Conservation (phyloP, 2,888 invertebrate species). For the Cyclophora punctaria region DNA sequence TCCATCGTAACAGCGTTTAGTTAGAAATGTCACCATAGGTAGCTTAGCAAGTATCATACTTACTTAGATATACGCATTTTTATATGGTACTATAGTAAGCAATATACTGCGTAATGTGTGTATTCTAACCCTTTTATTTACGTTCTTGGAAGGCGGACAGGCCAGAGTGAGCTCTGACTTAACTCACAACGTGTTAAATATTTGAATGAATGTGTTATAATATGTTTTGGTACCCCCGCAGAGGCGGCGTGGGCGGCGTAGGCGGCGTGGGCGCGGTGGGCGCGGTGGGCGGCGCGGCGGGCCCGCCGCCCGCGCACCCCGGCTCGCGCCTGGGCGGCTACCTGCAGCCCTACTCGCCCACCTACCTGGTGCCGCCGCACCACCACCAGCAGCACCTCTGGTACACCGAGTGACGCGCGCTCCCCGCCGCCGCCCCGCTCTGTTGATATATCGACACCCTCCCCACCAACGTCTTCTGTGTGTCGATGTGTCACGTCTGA, state of each 20-base stretch:
- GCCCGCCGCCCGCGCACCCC: constrained; percentile 90
- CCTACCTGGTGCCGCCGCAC: constrained; percentile 59
- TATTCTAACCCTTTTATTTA: too few species aligned
- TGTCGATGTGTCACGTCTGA: constrained; percentile 1
- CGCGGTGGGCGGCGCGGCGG: constrained; percentile 80
- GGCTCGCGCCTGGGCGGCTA: constrained; percentile 64
- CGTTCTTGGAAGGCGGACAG: too few species aligned
- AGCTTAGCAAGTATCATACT: too few species aligned
- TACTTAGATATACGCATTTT: too few species aligned
- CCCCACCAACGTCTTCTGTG: neutral
- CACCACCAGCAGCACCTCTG: constrained; percentile 81
- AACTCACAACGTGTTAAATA: too few species aligned
- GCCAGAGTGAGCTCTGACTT: too few species aligned
- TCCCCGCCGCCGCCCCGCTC: neutral
- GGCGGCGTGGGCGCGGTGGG: constrained; percentile 30
- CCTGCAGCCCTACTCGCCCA: constrained; percentile 68
- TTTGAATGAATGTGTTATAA: neutral
- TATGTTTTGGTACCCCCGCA: constrained; percentile 14
- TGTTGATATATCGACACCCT: neutral
- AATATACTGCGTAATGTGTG: too few species aligned
- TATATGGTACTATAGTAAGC: too few species aligned
- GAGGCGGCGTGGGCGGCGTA: constrained; percentile 32
- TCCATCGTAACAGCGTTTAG: too few species aligned
- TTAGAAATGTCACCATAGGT: too few species aligned
- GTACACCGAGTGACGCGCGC: constrained; percentile 79